Evolutionary conservation across 1,140 invertebrate genomes (phyloP).

Genomic region (Mya arenaria): DNA sequence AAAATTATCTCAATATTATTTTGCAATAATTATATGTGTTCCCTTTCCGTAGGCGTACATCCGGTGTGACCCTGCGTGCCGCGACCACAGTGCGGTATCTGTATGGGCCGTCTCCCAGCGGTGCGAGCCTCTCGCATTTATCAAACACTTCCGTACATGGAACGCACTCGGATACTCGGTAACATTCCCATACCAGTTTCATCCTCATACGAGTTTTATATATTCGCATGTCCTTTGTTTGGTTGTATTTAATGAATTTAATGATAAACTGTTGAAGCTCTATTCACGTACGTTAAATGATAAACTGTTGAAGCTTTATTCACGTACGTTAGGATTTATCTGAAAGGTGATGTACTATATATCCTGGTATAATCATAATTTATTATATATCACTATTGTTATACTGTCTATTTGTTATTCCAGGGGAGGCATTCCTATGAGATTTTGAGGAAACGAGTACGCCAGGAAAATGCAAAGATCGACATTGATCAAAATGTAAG

Average conservation of each 20-base stretch:
- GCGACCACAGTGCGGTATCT: constrained; percentile 36
- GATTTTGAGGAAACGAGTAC: constrained; percentile 48
- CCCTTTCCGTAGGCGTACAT: constrained; percentile 37
- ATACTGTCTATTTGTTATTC: no score
- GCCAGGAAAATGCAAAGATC: constrained; percentile 64
- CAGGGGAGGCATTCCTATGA: constrained; percentile 59
- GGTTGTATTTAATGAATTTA: no score
- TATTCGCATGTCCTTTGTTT: not conserved
- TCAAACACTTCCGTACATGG: constrained; percentile 63
- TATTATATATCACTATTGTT: no score
- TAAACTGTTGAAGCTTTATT: no score
- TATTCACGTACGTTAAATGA: no score
- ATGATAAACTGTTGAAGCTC: no score
- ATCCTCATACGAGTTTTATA: not conserved
- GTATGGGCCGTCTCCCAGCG: constrained; percentile 59
- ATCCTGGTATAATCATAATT: no score
- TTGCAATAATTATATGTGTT: no score
- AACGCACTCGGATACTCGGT: constrained; percentile 52
- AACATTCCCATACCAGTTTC: not conserved
- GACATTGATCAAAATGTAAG: constrained; percentile 60
- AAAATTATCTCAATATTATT: no score
- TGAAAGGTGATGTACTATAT: no score
- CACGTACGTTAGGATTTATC: no score
- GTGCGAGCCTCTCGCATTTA: constrained; percentile 59
- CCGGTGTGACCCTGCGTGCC: constrained; percentile 48